These are phyloP conservation scores for Dendrocopos noguchii DNA, from an alignment of 2,113 vertebrate genomes.

Conservation along the genomic window DNA sequence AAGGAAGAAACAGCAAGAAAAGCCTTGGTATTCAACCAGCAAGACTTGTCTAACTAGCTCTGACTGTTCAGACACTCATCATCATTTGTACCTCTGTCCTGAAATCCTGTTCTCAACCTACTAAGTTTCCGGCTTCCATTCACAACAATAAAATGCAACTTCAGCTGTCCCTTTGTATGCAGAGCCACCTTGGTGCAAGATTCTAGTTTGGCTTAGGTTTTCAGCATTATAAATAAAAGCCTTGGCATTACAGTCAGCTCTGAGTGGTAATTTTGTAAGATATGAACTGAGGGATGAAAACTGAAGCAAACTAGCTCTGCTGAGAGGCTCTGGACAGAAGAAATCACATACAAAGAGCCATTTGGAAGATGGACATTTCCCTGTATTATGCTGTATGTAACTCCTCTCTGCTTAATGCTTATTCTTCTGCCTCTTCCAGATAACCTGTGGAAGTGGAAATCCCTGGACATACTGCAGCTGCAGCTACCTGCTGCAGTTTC, in stretches of 20 bases:
- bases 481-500: neutral
- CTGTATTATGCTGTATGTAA: neutral
- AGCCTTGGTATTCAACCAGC: conserved; percentile 9
- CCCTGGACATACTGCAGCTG: neutral
- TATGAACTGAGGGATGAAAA: conserved; percentile 7
- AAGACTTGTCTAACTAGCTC: conserved; percentile 4
- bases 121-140: conserved; percentile 37
- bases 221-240: conserved; percentile 34
- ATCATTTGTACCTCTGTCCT: conserved; percentile 24
- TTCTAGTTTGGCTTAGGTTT: conserved; percentile 48
- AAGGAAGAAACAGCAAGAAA: conserved; percentile 24
- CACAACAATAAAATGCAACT: conserved; percentile 40
- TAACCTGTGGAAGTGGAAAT: neutral
- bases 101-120: conserved; percentile 40
- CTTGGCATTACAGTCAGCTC: conserved; percentile 35
- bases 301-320: neutral
- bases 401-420: neutral
- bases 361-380: neutral
- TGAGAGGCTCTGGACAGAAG: neutral
- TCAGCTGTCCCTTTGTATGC: conserved; percentile 31
- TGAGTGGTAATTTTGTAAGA: neutral
- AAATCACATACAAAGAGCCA: neutral
- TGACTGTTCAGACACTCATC: neutral
- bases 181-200: conserved; percentile 5
- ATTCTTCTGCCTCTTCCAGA: neutral